Conservation (phyloP, 2,888 invertebrate genomes). For the Sympetrum striolatum region DNA sequence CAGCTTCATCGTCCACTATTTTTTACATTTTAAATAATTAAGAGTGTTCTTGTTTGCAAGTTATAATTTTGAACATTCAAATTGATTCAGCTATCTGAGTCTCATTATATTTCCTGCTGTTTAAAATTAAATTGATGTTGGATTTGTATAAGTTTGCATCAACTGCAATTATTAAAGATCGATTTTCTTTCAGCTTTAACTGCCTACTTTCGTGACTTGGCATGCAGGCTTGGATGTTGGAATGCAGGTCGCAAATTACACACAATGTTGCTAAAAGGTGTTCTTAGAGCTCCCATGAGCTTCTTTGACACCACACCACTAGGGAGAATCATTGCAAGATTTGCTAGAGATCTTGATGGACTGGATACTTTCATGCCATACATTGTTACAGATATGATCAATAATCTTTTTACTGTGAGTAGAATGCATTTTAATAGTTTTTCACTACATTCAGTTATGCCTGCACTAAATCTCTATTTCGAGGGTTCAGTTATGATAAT, state of each 20-base stretch:
- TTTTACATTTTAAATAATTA: not conserved
- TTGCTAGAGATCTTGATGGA: constrained; percentile 58
- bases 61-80: not conserved
- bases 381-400: constrained; percentile 57
- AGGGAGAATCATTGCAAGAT: constrained; percentile 59
- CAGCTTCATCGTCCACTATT: not conserved
- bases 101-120: not conserved
- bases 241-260: constrained; percentile 54
- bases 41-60: not conserved
- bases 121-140: not conserved
- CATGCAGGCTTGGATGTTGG: constrained; percentile 60
- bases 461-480: not conserved
- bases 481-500: no score
- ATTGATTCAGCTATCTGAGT: not conserved
- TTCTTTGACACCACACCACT: constrained; percentile 59
- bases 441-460: not conserved
- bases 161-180: constrained; percentile 46
- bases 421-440: constrained; percentile 51
- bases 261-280: constrained; percentile 52
- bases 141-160: no score
- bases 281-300: constrained; percentile 55
- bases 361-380: constrained; percentile 55
- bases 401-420: constrained; percentile 62
- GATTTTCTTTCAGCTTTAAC: constrained; percentile 52
- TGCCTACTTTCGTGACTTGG: constrained; percentile 53